These are phyloP conservation scores for Sycophila texana DNA, from an alignment of 2,888 invertebrate genomes.

Conservation along the genomic window DNA sequence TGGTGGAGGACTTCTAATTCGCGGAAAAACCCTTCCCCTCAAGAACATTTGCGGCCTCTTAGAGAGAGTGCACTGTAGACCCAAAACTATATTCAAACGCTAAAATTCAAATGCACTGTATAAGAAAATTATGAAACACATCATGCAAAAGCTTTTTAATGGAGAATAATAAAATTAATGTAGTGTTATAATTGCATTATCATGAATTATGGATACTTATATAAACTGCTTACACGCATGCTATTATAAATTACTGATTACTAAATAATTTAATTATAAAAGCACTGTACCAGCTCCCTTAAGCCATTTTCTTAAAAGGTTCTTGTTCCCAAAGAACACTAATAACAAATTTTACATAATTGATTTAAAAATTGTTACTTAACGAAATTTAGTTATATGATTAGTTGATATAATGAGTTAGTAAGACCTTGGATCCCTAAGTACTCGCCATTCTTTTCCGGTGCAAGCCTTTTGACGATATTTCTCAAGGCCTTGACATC, in stretches of 20 bases:
- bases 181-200: neutral
- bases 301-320: conserved; percentile 72
- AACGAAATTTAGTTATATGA: conserved; percentile 39
- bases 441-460: conserved; percentile 75
- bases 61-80: too few species aligned
- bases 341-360: conserved; percentile 16
- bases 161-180: neutral
- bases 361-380: conserved; percentile 23
- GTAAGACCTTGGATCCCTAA: conserved; percentile 72
- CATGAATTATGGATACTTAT: neutral
- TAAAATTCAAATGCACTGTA: too few species aligned
- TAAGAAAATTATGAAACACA: neutral
- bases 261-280: neutral
- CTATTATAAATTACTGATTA: neutral
- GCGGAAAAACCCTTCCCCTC: too few species aligned
- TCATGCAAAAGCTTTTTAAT: neutral
- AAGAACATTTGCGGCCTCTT: too few species aligned
- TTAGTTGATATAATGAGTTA: conserved; percentile 45
- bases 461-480: conserved; percentile 71
- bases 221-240: neutral
- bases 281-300: conserved; percentile 70
- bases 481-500: conserved; percentile 69
- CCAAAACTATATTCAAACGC: too few species aligned
- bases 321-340: conserved; percentile 74
- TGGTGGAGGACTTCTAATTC: too few species aligned